phyloP scores from a whole-genome alignment of 2,888 invertebrate genomes.

The Mesorhabditis spiculigera region DNA sequence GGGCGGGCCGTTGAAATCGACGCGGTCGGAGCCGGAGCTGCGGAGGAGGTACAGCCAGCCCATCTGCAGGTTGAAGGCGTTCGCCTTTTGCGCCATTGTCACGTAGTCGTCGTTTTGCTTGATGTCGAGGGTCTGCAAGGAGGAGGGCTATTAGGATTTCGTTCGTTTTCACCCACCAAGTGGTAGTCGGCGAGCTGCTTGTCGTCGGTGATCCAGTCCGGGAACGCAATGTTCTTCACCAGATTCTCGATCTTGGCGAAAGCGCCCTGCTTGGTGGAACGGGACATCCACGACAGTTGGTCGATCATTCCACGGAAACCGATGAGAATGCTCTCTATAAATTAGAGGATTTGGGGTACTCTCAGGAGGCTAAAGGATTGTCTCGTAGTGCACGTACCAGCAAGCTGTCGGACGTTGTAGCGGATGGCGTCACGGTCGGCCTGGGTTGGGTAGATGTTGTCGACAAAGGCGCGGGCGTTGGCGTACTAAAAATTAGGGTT shows the following conservation, averaged over 20 bases:
- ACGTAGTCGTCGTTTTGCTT: slow-evolving; percentile 21
- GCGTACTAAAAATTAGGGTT: slow-evolving; percentile 28
- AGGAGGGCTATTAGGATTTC: background rate
- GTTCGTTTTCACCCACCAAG: slow-evolving; percentile 7
- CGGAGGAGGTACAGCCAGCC: slow-evolving; percentile 23
- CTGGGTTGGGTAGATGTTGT: slow-evolving; percentile 38
- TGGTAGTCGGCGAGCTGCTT: slow-evolving; percentile 33
- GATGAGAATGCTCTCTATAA: background rate
- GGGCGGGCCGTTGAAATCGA: slow-evolving; percentile 36
- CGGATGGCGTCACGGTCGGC: slow-evolving; percentile 24
- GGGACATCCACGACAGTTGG: slow-evolving; percentile 49
- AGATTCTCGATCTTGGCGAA: slow-evolving; percentile 49
- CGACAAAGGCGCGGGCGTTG: slow-evolving; percentile 48
- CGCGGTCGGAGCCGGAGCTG: slow-evolving; percentile 23
- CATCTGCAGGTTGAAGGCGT: slow-evolving; percentile 24
- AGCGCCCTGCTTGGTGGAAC: slow-evolving; percentile 41
- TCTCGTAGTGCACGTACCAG: background rate
- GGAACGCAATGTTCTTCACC: slow-evolving; percentile 49
- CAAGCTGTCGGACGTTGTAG: slow-evolving; percentile 24
- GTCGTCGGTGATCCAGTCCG: slow-evolving; percentile 45
- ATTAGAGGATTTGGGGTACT: background rate
- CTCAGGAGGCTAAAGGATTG: too few relatives aligned
- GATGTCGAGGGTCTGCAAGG: slow-evolving; percentile 18
- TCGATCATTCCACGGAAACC: slow-evolving; percentile 51
- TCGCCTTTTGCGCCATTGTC: slow-evolving; percentile 21